Conservation (phyloP, 2,113 vertebrate genomes). For the Galemys pyrenaicus region DNA sequence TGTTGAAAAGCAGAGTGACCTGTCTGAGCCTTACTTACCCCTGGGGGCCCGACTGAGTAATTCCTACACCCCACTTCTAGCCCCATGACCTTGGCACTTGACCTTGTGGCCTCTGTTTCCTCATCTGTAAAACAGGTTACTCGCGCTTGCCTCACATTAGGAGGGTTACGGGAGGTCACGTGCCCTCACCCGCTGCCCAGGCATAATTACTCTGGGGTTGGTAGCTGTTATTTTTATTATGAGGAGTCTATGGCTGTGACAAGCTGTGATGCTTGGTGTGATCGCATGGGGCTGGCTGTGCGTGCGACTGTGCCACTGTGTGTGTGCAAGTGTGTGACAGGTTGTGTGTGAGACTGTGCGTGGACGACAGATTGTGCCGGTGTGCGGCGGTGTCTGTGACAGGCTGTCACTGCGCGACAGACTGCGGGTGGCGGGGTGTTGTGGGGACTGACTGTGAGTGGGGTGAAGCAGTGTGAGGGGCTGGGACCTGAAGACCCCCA, state of each 20-base stretch:
- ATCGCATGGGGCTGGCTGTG: constrained; percentile 79
- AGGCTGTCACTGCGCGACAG: constrained; percentile 78
- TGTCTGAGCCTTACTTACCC: background rate
- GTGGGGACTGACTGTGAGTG: constrained; percentile 73
- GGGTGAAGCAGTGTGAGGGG: constrained; percentile 61
- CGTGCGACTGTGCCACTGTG: constrained; percentile 73
- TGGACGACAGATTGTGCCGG: constrained; percentile 82
- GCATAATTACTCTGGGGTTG: constrained; percentile 52
- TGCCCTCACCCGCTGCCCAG: background rate
- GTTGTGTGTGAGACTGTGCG: constrained; percentile 80
- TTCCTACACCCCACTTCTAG: background rate
- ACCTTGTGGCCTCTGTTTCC: constrained; percentile 39
- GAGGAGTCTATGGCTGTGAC: constrained; percentile 77
- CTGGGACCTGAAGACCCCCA: constrained; percentile 53
- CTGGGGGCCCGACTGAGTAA: background rate
- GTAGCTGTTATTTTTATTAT: constrained; percentile 79
- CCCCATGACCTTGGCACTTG: constrained; percentile 56
- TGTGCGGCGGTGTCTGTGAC: constrained; percentile 79
- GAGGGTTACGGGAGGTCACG: constrained; percentile 61
- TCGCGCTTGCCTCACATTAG: background rate
- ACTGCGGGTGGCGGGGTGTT: constrained; percentile 80
- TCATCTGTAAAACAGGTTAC: constrained; percentile 66
- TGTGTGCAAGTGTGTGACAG: constrained; percentile 75
- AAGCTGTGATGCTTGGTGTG: constrained; percentile 79
- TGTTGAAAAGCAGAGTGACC: background rate